These are phyloP conservation scores for Larimichthys polyactis DNA, from an alignment of 2,113 vertebrate species.

Conservation along the genomic window DNA sequence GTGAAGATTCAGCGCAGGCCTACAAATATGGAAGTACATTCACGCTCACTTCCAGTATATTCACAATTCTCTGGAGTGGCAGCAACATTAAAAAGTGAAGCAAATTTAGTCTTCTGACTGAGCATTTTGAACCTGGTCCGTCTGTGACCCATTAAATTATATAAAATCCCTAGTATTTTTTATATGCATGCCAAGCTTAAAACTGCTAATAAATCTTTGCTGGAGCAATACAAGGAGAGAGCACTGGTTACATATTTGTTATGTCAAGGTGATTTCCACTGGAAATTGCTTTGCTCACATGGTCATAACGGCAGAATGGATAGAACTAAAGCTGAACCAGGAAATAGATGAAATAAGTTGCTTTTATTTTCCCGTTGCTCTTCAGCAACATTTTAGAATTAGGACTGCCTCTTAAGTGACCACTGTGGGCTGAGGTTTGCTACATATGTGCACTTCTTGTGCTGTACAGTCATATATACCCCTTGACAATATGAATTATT, in stretches of 20 bases:
- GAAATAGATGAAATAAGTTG: slow-evolving; percentile 41
- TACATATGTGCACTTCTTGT: slow-evolving; percentile 8
- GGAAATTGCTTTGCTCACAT: slow-evolving; percentile 69
- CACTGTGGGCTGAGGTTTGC: slow-evolving; percentile 16
- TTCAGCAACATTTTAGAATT: slow-evolving; percentile 30
- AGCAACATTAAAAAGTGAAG: slow-evolving; percentile 68
- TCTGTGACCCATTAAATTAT: slow-evolving; percentile 72
- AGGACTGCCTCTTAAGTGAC: slow-evolving; percentile 7
- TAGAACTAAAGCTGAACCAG: slow-evolving; percentile 53
- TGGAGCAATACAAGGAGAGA: slow-evolving; percentile 43
- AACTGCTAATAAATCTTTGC: slow-evolving; percentile 73
- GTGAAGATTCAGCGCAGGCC: slow-evolving; percentile 67
- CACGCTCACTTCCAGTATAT: slow-evolving; percentile 62
- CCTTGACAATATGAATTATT: slow-evolving; percentile 28
- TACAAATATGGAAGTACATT: slow-evolving; percentile 72
- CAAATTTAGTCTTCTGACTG: slow-evolving; percentile 72
- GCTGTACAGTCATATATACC: slow-evolving; percentile 2
- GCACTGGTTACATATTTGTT: slow-evolving; percentile 61
- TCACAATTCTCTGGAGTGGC: slow-evolving; percentile 66
- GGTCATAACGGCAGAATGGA: slow-evolving; percentile 59
- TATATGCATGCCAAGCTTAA: slow-evolving; percentile 64
- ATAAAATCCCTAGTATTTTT: slow-evolving; percentile 64
- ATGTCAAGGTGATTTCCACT: slow-evolving; percentile 69
- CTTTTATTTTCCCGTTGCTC: slow-evolving; percentile 31
- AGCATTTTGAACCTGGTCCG: slow-evolving; percentile 72